Evolutionary conservation across 2,113 vertebrate species (phyloP).

Genomic region (Tapirus terrestris): DNA sequence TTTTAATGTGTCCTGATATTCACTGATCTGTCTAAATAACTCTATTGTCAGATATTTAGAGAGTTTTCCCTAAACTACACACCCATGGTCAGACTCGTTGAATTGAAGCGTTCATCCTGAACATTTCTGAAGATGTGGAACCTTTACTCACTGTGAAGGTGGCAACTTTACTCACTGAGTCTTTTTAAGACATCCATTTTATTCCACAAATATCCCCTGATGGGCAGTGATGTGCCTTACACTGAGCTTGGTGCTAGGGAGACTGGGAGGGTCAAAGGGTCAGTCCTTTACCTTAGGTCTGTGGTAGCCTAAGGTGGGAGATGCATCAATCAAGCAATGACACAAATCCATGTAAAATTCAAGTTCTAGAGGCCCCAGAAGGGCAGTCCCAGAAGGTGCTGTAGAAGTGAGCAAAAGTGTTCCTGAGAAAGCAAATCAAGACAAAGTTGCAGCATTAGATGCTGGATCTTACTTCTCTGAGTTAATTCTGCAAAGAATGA

Average conservation of each 20-base stretch:
- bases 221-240: fast-evolving
- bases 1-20: neutral
- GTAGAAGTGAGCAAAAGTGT: fast-evolving
- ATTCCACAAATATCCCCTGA: neutral
- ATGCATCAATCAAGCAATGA: fast-evolving
- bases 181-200: neutral
- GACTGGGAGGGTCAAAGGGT: fast-evolving
- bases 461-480: neutral
- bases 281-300: neutral
- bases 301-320: neutral
- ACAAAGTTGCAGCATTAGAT: neutral
- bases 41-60: neutral
- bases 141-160: neutral
- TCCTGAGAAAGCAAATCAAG: no score
- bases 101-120: neutral
- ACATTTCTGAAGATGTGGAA: neutral
- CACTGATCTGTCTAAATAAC: neutral
- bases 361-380: fast-evolving
- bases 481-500: neutral
- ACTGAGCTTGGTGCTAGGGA: no score
- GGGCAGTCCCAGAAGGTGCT: fast-evolving
- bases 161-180: neutral
- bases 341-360: fast-evolving
- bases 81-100: neutral
- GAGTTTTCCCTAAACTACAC: neutral